Evolutionary conservation across 2,888 invertebrate genomes (phyloP).

Genomic region (Bombylius discolor): DNA sequence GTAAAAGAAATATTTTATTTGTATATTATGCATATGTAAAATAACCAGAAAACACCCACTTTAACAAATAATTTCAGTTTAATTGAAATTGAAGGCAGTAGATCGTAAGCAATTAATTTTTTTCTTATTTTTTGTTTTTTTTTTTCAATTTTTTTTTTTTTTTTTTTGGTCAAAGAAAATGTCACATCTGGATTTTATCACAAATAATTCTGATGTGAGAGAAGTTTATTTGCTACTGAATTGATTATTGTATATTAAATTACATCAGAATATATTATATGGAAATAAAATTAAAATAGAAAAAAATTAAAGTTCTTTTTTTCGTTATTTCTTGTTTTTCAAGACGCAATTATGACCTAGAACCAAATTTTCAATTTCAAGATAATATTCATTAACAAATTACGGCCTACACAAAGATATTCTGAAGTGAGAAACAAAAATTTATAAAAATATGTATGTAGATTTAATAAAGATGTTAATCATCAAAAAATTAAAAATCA

Average conservation of each 20-base stretch:
- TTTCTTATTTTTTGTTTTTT: too few species aligned
- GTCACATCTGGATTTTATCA: neutral
- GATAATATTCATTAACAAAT: neutral
- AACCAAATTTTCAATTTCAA: neutral
- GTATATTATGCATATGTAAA: too few species aligned
- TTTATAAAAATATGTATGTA: too few species aligned
- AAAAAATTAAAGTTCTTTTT: neutral
- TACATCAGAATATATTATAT: neutral
- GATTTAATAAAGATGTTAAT: too few species aligned
- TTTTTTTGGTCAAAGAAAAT: neutral
- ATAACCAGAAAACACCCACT: too few species aligned
- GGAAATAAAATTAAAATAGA: neutral
- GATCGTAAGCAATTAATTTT: too few species aligned
- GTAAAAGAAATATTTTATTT: too few species aligned
- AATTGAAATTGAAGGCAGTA: neutral
- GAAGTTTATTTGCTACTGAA: neutral
- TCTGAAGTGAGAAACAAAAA: too few species aligned
- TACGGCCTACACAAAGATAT: neutral
- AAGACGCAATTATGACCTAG: neutral
- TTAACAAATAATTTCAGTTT: neutral
- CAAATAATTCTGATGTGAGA: too few species aligned
- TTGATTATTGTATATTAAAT: neutral
- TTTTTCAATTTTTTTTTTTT: too few species aligned
- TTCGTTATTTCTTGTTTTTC: neutral
- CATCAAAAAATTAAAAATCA: too few species aligned